phyloP scores from a whole-genome alignment of 2,888 invertebrate species.

The Acrobasis repandana region DNA sequence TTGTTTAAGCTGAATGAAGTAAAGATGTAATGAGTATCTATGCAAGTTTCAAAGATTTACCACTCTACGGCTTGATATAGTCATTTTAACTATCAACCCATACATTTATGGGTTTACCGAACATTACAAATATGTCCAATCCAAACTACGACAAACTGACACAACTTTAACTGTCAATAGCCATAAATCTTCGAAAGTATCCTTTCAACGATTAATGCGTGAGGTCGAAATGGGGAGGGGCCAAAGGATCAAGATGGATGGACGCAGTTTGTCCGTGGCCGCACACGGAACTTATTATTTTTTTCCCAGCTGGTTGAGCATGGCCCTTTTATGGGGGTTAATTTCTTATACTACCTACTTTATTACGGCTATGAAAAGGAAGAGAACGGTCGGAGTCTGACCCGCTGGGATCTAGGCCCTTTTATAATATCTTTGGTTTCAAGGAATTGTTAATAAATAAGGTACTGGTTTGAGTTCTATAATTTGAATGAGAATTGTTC shows the following conservation, averaged over 20 bases:
- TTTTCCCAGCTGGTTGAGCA: slow-evolving; percentile 6
- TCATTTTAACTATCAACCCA: neutral
- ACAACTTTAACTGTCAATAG: slow-evolving; percentile 10
- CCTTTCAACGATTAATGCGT: slow-evolving; percentile 24
- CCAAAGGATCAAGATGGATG: slow-evolving; percentile 12
- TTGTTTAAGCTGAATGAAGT: too few species aligned
- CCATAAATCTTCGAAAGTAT: slow-evolving; percentile 20
- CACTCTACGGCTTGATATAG: neutral
- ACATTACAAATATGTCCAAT: slow-evolving; percentile 14
- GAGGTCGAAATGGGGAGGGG: slow-evolving; percentile 16
- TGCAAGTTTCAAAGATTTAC: too few species aligned
- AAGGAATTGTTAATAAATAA: too few species aligned
- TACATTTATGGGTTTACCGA: neutral
- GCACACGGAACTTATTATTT: slow-evolving; percentile 12
- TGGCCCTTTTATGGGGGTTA: neutral
- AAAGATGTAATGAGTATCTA: too few species aligned
- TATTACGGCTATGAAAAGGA: neutral
- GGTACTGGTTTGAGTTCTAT: too few species aligned
- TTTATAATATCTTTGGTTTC: too few species aligned
- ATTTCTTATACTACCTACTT: slow-evolving; percentile 9
- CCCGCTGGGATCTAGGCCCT: too few species aligned
- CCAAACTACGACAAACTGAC: neutral
- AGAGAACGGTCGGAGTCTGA: too few species aligned
- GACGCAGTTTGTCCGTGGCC: slow-evolving; percentile 11
- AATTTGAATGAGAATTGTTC: too few species aligned